Percentiles rank a stretch among this genome's conserved stretches.
phyloP scores from a whole-genome alignment of 30 jellyfish, hydroid and myxozoan genomes.

The Chrysaora quinquecirrha region DNA sequence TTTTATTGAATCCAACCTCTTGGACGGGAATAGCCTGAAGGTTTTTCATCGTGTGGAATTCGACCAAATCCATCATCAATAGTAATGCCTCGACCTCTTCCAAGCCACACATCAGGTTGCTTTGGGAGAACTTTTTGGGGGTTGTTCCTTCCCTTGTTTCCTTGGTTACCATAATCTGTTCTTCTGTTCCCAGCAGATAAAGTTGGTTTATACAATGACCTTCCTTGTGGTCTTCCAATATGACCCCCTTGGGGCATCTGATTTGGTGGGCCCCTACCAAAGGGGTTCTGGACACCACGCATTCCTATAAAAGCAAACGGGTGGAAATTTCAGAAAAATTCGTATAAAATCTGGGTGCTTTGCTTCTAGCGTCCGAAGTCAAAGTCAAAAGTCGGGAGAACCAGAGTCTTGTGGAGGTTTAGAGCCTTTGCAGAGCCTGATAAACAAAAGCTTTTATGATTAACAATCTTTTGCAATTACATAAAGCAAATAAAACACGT shows the following conservation, averaged over 20 bases:
- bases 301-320: slow-evolving; percentile 63
- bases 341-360: too few relatives aligned
- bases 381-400: too few relatives aligned
- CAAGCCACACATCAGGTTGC: background rate
- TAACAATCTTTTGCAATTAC: too few relatives aligned
- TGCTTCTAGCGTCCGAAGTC: too few relatives aligned
- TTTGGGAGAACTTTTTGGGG: background rate
- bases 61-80: background rate
- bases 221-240: slow-evolving; percentile 59
- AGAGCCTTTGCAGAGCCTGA: too few relatives aligned
- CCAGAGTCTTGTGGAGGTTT: too few relatives aligned
- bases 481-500: too few relatives aligned
- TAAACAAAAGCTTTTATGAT: too few relatives aligned
- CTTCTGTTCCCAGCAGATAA: slow-evolving; percentile 35
- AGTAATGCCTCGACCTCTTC: background rate
- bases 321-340: too few relatives aligned
- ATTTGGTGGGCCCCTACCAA: slow-evolving; percentile 77
- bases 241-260: slow-evolving; percentile 49
- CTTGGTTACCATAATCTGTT: slow-evolving; percentile 5
- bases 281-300: slow-evolving; percentile 60
- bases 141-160: slow-evolving; percentile 8
- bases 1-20: background rate
- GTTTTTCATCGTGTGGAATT: background rate
- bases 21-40: background rate
- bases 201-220: slow-evolving; percentile 62